phyloP scores from a whole-genome alignment of 35 echinoderm and acorn worm genomes.

The Apostichopus parvimensis region DNA sequence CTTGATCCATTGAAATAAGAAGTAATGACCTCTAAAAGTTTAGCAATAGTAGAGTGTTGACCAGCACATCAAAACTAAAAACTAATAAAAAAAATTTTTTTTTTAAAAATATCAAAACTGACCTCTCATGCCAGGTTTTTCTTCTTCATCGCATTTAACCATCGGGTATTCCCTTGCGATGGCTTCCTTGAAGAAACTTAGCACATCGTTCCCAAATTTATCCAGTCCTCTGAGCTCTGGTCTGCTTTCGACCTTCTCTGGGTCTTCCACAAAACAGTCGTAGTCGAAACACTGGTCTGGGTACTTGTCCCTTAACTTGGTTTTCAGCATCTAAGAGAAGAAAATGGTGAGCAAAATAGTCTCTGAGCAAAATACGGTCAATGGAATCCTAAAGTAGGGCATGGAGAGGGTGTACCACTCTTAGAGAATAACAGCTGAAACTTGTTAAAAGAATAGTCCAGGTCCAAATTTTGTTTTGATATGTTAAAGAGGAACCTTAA shows the following conservation, averaged over 20 bases:
- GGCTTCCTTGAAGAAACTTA: conserved; percentile 85
- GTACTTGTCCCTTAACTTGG: conserved; percentile 55
- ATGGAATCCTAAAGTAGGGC: too few relatives aligned
- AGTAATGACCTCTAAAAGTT: too few relatives aligned
- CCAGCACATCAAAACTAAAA: background rate
- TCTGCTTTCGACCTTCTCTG: conserved; percentile 54
- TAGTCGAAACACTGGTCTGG: conserved; percentile 62
- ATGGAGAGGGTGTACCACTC: too few relatives aligned
- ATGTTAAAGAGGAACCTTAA: too few relatives aligned
- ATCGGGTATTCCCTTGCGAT: conserved; percentile 75
- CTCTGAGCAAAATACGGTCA: background rate
- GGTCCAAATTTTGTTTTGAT: too few relatives aligned
- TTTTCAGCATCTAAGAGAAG: conserved; percentile 62
- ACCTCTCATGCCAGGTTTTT: conserved; percentile 22
- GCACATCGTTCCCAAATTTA: conserved; percentile 67
- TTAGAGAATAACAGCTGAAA: too few relatives aligned
- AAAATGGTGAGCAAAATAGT: background rate
- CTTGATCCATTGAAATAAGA: background rate
- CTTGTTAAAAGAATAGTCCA: too few relatives aligned
- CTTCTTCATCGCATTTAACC: background rate
- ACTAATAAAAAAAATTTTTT: background rate
- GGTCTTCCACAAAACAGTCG: conserved; percentile 58
- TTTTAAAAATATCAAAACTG: background rate
- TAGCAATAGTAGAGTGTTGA: too few relatives aligned
- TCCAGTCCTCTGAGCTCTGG: conserved; percentile 76